Evolutionary conservation across 2,888 invertebrate genomes (phyloP).

Genomic region (Hypena proboscidalis): DNA sequence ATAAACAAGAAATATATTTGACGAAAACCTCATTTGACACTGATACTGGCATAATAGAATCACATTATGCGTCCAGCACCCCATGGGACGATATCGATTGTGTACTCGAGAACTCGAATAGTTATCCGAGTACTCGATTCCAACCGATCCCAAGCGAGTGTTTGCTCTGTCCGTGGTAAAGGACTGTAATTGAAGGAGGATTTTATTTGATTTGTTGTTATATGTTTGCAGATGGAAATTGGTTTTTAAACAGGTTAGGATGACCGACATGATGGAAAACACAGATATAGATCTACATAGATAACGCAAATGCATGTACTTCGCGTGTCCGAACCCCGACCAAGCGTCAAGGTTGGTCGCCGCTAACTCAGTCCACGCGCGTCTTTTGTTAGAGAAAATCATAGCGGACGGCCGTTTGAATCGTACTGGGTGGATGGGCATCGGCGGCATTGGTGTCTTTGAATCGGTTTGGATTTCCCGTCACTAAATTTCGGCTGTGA

Average conservation of each 20-base stretch:
- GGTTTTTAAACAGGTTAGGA: constrained; percentile 58
- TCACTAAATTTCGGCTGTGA: too few relatives aligned
- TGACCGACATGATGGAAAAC: constrained; percentile 31
- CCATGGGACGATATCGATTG: constrained; percentile 48
- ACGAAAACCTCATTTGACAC: constrained; percentile 44
- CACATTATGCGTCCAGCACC: constrained; percentile 50
- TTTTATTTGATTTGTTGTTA: constrained; percentile 54
- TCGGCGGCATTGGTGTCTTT: too few relatives aligned
- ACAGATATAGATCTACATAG: too few relatives aligned
- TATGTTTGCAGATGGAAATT: constrained; percentile 60
- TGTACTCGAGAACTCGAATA: constrained; percentile 45
- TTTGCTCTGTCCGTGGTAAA: constrained; percentile 55
- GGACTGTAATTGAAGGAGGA: constrained; percentile 63
- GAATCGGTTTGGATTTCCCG: too few relatives aligned
- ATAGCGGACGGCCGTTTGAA: too few relatives aligned
- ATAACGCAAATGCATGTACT: too few relatives aligned
- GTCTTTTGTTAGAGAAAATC: too few relatives aligned
- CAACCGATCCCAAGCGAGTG: constrained; percentile 52
- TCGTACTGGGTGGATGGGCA: too few relatives aligned
- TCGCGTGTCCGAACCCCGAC: too few relatives aligned
- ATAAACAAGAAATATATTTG: constrained; percentile 26
- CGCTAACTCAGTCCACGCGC: too few relatives aligned
- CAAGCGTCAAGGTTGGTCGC: too few relatives aligned
- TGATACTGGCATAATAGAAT: constrained; percentile 54
- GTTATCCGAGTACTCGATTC: constrained; percentile 49